These are phyloP conservation scores for Maniola hyperantus DNA, from an alignment of 2,888 invertebrate genomes.

Conservation along the genomic window DNA sequence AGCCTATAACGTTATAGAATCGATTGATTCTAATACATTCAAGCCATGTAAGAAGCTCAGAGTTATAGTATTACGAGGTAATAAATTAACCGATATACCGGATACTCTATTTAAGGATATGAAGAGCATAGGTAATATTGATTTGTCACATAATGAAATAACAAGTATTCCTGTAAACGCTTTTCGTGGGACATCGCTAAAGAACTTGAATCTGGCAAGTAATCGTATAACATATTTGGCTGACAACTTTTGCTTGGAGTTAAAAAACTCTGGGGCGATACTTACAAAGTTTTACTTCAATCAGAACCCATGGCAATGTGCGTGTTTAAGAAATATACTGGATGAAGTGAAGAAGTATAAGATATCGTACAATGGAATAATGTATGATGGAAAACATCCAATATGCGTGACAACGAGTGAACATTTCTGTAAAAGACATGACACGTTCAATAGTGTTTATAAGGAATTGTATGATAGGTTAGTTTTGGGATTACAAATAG, in stretches of 20 bases:
- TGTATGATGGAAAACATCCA: conserved; percentile 52
- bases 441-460: conserved; percentile 53
- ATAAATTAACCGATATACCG: conserved; percentile 56
- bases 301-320: conserved; percentile 74
- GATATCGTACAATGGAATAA: conserved; percentile 54
- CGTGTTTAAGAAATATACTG: conserved; percentile 61
- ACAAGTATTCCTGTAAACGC: conserved; percentile 58
- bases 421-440: conserved; percentile 59
- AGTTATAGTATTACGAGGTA: conserved; percentile 56
- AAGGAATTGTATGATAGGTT: conserved; percentile 50
- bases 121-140: conserved; percentile 53
- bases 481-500: conserved; percentile 8
- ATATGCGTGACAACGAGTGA: conserved; percentile 61
- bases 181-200: conserved; percentile 58
- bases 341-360: conserved; percentile 58
- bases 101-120: conserved; percentile 58
- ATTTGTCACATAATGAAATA: conserved; percentile 62
- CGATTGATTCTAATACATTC: conserved; percentile 55
- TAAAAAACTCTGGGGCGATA: conserved; percentile 58
- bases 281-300: conserved; percentile 64
- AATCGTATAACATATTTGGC: conserved; percentile 65
- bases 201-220: conserved; percentile 60
- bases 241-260: conserved; percentile 65
- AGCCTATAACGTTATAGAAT: conserved; percentile 56
- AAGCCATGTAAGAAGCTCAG: conserved; percentile 56